phyloP scores from a whole-genome alignment of 2,797 vertebrate genomes.

The Apogon talboti region DNA sequence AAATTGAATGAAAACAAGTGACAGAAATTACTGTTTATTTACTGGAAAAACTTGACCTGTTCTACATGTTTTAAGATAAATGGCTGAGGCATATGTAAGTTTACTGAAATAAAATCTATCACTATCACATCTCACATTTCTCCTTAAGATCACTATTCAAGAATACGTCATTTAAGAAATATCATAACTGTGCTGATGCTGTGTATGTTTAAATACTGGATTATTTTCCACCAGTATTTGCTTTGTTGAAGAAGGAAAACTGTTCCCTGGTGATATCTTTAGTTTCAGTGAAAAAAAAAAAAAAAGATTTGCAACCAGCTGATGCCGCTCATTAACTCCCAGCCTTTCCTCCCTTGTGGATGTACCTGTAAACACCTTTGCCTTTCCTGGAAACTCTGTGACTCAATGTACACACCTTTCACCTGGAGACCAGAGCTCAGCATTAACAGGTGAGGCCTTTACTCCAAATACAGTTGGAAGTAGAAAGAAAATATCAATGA shows the following conservation, averaged over 20 bases:
- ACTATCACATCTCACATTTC: no score
- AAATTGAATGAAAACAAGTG: no score
- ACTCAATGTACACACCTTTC: conserved; percentile 9
- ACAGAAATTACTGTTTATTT: no score
- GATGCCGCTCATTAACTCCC: conserved; percentile 42
- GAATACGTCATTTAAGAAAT: no score
- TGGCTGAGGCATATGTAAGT: no score
- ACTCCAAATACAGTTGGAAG: not conserved
- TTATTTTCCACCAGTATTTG: not conserved
- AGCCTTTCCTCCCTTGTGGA: conserved; percentile 13
- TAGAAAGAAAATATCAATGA: not conserved
- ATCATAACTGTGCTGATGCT: no score
- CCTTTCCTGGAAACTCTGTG: conserved; percentile 40
- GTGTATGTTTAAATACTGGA: no score
- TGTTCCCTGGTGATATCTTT: conserved; percentile 15
- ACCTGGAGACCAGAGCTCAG: conserved; percentile 15
- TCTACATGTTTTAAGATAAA: no score
- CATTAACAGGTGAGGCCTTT: conserved; percentile 31
- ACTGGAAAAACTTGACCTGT: no score
- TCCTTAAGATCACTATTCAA: no score
- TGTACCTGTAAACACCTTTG: conserved; percentile 21
- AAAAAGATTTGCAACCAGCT: conserved; percentile 31
- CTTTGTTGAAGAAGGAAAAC: not conserved
- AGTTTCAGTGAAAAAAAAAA: conserved; percentile 1
- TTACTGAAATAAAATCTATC: no score